Evolutionary conservation across 2,113 vertebrate species (phyloP).

Genomic region (Anseranas semipalmata): DNA sequence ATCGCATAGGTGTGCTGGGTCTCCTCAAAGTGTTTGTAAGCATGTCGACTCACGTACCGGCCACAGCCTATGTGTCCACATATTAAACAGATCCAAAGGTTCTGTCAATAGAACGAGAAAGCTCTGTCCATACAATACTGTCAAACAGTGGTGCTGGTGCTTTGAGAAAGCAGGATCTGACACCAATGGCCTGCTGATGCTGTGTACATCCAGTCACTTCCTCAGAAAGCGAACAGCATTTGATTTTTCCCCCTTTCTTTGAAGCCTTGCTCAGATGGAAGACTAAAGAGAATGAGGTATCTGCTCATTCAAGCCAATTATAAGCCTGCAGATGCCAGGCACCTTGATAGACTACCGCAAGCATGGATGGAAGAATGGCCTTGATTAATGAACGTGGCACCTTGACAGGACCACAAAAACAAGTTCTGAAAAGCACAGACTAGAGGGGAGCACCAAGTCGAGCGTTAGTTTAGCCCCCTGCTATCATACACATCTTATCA

Average conservation of each 20-base stretch:
- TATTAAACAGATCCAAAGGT: slow-evolving; percentile 98
- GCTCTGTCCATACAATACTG: not conserved
- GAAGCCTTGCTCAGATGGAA: not conserved
- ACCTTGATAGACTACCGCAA: rapidly evolving
- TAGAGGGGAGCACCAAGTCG: not conserved
- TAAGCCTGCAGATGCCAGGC: not conserved
- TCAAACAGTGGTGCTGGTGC: not conserved
- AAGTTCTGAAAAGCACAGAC: not conserved
- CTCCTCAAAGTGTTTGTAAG: slow-evolving; percentile 98
- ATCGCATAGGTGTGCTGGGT: slow-evolving; percentile 98
- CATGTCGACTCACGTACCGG: slow-evolving; percentile 94
- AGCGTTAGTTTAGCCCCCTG: not conserved
- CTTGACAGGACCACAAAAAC: not conserved
- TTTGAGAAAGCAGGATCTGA: rapidly evolving
- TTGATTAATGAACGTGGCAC: not conserved
- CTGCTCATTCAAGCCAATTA: not conserved
- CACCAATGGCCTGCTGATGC: rapidly evolving
- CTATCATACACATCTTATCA: not conserved
- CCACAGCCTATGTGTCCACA: slow-evolving; percentile 98
- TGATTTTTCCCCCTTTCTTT: not conserved
- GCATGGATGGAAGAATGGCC: not conserved
- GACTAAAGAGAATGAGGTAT: not conserved
- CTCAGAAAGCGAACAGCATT: rapidly evolving
- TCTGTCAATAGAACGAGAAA: slow-evolving; percentile 76
- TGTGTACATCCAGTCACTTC: not conserved